Conservation (phyloP, 2,797 vertebrate species). For the Sciurus carolinensis region DNA sequence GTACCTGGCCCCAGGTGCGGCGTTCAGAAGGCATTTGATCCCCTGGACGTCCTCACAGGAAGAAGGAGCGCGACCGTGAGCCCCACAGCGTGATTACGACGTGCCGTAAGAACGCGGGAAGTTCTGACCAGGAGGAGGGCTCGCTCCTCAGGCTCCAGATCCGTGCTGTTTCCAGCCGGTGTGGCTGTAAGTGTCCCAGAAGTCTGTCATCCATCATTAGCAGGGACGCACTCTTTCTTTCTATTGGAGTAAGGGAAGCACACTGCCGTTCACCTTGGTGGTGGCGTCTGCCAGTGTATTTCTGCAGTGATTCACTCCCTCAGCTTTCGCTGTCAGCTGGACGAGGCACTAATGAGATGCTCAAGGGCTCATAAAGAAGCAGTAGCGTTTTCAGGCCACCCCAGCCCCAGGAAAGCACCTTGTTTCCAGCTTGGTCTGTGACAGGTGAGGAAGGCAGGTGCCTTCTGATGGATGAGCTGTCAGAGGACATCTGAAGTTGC, state of each 20-base stretch:
- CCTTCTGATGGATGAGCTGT: background rate
- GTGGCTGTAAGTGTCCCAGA: background rate
- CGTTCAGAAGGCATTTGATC: background rate
- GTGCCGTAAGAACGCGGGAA: background rate
- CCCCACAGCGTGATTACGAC: background rate
- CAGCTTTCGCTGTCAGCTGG: constrained; percentile 16
- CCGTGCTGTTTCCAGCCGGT: constrained; percentile 43
- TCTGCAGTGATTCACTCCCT: constrained; percentile 53
- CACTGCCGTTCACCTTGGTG: background rate
- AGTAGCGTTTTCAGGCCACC: background rate
- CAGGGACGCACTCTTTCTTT: background rate
- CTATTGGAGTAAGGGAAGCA: background rate
- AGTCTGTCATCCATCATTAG: background rate
- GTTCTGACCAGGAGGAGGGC: background rate
- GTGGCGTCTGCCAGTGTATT: background rate
- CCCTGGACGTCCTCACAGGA: background rate
- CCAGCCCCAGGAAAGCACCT: background rate
- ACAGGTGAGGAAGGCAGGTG: background rate
- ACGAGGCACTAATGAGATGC: background rate
- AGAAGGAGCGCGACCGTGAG: background rate
- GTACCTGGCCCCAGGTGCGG: background rate
- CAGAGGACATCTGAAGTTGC: background rate
- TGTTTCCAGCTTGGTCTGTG: constrained; percentile 40
- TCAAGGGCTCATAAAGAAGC: constrained; percentile 31
- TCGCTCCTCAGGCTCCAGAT: background rate